phyloP scores from a whole-genome alignment of 2,888 invertebrate genomes.

The Cylloceria caligata region DNA sequence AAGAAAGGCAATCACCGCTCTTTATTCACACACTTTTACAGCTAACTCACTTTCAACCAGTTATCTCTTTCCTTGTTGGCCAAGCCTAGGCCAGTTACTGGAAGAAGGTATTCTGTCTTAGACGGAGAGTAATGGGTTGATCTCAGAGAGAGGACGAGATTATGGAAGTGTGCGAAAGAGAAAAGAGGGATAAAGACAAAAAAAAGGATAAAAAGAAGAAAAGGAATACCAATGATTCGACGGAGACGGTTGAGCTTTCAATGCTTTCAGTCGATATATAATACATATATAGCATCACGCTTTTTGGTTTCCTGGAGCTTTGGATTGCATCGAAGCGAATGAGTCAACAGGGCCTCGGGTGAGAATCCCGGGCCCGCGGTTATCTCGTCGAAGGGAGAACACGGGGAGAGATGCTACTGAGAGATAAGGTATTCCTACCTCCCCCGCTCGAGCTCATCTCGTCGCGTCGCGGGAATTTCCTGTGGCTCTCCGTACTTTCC shows the following conservation, averaged over 20 bases:
- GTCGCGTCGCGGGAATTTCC: conserved; percentile 41
- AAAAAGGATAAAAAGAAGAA: conserved; percentile 15
- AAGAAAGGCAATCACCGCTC: background rate
- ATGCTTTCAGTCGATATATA: conserved; percentile 58
- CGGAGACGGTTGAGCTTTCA: conserved; percentile 65
- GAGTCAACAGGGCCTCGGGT: conserved; percentile 43
- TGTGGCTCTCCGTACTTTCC: conserved; percentile 45
- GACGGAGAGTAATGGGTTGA: conserved; percentile 79
- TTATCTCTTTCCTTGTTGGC: conserved; percentile 49
- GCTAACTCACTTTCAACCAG: conserved; percentile 54
- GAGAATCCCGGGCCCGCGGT: no score
- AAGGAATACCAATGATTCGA: conserved; percentile 33
- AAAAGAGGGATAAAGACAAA: conserved; percentile 52
- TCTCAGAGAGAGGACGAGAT: conserved; percentile 72
- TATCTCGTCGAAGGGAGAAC: conserved; percentile 33
- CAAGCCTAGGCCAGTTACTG: conserved; percentile 72
- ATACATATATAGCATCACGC: conserved; percentile 24
- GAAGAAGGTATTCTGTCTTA: conserved; percentile 80
- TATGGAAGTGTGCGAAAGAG: conserved; percentile 53
- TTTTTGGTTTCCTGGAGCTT: conserved; percentile 39
- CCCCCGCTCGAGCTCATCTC: conserved; percentile 35
- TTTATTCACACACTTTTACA: background rate
- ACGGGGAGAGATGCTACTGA: conserved; percentile 12
- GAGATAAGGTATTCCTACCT: conserved; percentile 68
- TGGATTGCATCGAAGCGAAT: conserved; percentile 60